Base-by-base conservation (phyloP, 2,888 invertebrate species). In the Cosmia trapezina region DNA sequence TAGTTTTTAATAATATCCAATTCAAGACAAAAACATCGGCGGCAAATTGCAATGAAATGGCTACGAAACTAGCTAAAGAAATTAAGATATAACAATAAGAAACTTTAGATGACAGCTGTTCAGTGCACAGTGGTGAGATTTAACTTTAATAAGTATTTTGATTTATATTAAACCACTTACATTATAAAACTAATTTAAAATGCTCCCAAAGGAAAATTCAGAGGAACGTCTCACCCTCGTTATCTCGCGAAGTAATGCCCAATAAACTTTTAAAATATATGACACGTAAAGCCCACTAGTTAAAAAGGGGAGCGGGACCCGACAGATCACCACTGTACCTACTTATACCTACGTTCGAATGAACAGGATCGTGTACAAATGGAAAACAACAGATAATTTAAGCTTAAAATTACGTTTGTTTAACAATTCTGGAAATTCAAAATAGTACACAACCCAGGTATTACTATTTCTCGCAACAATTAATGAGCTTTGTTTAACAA, bases 261-360 rank as follows among this genome's bases (percentile, higher is more conserved):
- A 83, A 86, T 85, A 85, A 86, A 86, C 80, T 86, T 85, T 80
- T 83, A 86, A 85, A 86, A 86, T 85, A 86, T 86, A 85, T 86
- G 84, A 85, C 85, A 85, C 75, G 75, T 76, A 73, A 85, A 84
- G 75, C 85, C 76, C 57, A 85, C 77, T 78, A 80, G 69, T 77
- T 74, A 77, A 80, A 78, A 86, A 75, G 70, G 84, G 84, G 78
- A 80, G 81, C 57, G 81, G 54, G 74, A 56, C 17, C 41, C 47
- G 49, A 77, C 69, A 70, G 73, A 84, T 72, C 77, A 70, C 59
- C 64, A 66, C 54, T 56, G 60, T 61, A 47, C 43, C n/a, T 59
- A 70, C 17, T 19, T 47, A 68, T 49, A 62, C 7, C 33, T 57
- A 53, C 22, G 6, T 14, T 33, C 33, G 57, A 57, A 69, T 53